Evolutionary conservation across 1,140 invertebrate genomes (phyloP).

Genomic region (Neotoxoptera formosana): DNA sequence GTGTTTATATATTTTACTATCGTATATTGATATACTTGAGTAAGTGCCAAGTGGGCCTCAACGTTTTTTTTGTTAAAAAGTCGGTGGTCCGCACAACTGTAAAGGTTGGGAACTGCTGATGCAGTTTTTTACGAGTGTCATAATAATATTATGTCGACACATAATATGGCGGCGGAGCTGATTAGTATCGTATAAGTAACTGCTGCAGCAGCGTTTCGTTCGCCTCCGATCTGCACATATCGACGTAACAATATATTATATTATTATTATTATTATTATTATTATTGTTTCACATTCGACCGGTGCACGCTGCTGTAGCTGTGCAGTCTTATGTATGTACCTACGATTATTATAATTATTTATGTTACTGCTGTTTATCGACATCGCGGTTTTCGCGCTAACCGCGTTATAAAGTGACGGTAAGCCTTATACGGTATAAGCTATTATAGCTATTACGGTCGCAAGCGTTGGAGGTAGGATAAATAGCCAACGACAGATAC

Average conservation of each 20-base stretch:
- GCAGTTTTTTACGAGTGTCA: too few species aligned
- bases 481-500: background rate
- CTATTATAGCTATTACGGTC: background rate
- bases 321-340: background rate
- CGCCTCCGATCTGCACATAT: background rate
- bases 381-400: background rate
- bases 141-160: too few species aligned
- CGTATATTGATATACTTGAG: too few species aligned
- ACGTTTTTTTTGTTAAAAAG: too few species aligned
- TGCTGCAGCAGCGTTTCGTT: background rate
- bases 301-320: background rate
- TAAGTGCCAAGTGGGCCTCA: too few species aligned
- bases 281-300: background rate
- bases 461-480: background rate
- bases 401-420: background rate
- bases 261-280: too few species aligned
- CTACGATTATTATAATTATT: background rate
- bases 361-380: background rate
- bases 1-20: too few species aligned
- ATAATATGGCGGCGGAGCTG: too few species aligned
- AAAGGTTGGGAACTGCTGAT: too few species aligned
- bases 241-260: background rate
- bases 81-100: too few species aligned
- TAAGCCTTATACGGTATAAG: background rate
- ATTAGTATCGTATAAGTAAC: background rate